A percentile compares a stretch with the other conserved stretches of the same genome.
These are phyloP conservation scores for Campoplex nolae DNA, from an alignment of 2,888 invertebrate genomes.

Conservation along the genomic window DNA sequence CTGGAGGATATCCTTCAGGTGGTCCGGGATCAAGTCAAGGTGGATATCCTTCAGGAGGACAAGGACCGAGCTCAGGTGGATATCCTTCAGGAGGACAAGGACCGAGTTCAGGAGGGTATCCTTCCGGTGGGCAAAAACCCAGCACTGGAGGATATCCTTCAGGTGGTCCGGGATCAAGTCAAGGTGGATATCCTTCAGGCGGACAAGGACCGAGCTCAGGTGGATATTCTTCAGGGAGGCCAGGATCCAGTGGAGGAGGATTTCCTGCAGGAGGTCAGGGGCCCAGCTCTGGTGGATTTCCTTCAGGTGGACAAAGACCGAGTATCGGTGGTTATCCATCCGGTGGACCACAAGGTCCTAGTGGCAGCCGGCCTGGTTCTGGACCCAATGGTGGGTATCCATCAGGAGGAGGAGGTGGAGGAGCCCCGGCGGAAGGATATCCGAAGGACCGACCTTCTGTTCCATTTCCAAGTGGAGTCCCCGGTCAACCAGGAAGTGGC, in stretches of 20 bases:
- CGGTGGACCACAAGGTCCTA: slow-evolving; percentile 56
- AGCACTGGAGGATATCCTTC: slow-evolving; percentile 64
- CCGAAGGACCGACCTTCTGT: slow-evolving; percentile 73
- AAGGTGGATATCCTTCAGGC: slow-evolving; percentile 66
- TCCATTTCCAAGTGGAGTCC: slow-evolving; percentile 68
- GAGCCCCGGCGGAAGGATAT: slow-evolving; percentile 72
- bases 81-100: slow-evolving; percentile 19
- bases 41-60: slow-evolving; percentile 73
- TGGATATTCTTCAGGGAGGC: slow-evolving; percentile 13
- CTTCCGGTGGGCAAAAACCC: slow-evolving; percentile 71
- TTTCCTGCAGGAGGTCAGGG: slow-evolving; percentile 47
- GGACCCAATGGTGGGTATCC: slow-evolving; percentile 70
- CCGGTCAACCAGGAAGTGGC: slow-evolving; percentile 55
- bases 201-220: slow-evolving; percentile 62
- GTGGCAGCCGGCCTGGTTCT: slow-evolving; percentile 53
- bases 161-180: slow-evolving; percentile 28
- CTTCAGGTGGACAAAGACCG: slow-evolving; percentile 55
- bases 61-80: slow-evolving; percentile 64
- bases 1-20: slow-evolving; percentile 72
- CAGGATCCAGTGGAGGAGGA: slow-evolving; percentile 72
- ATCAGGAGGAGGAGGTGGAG: slow-evolving; percentile 61
- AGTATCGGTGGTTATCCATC: slow-evolving; percentile 67
- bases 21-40: slow-evolving; percentile 63
- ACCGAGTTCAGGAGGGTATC: slow-evolving; percentile 70
- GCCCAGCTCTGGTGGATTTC: slow-evolving; percentile 57